These are phyloP conservation scores for Sebastes kiyomatsui DNA, from an alignment of 2,797 vertebrate species.

Conservation along the genomic window DNA sequence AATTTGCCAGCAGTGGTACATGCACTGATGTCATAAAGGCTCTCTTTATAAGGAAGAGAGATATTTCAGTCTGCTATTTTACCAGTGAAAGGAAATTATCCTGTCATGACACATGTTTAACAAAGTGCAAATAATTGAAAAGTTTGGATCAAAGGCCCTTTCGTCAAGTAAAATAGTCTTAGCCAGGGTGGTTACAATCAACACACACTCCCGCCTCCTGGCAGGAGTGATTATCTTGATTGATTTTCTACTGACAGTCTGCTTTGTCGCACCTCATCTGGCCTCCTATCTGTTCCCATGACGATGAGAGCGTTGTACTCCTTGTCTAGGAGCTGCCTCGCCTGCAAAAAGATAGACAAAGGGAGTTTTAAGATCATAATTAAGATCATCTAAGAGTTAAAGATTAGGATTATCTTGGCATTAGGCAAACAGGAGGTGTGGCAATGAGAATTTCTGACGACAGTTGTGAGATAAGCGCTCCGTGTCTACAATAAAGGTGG, in stretches of 20 bases:
- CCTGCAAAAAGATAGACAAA: conserved; percentile 74
- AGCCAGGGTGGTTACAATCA: background rate
- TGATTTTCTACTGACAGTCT: conserved; percentile 40
- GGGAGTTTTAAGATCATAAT: conserved; percentile 22
- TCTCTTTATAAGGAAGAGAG: conserved; percentile 13
- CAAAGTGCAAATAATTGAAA: conserved; percentile 2
- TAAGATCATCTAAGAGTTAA: conserved; percentile 19
- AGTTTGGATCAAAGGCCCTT: conserved; percentile 10
- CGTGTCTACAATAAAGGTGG: background rate
- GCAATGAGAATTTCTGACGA: background rate
- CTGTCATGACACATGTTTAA: background rate
- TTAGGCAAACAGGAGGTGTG: background rate
- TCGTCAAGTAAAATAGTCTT: conserved; percentile 10
- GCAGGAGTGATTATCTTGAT: conserved; percentile 24
- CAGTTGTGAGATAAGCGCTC: background rate
- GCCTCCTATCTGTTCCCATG: conserved; percentile 92
- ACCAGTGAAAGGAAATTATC: conserved; percentile 1
- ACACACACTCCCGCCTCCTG: conserved; percentile 6
- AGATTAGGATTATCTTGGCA: conserved; percentile 19
- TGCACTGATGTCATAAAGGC: conserved; percentile 13
- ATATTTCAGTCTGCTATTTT: background rate
- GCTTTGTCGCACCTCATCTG: conserved; percentile 87
- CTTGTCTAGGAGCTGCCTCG: conserved; percentile 91
- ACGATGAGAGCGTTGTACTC: conserved; percentile 92
- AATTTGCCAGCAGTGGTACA: conserved; percentile 28